phyloP scores from a whole-genome alignment of 2,888 invertebrate species.

The Leucoptera coffeella region DNA sequence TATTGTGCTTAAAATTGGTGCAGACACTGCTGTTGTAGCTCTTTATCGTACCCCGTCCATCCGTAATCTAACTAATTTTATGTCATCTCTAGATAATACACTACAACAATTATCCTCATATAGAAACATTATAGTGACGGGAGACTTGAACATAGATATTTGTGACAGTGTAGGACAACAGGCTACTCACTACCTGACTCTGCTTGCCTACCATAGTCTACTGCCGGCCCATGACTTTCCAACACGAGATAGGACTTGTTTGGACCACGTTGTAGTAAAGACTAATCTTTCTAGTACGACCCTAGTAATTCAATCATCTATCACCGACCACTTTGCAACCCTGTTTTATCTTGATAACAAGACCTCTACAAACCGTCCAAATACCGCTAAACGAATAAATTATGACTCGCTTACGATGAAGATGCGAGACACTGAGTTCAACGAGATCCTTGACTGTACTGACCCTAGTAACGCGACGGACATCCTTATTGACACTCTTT shows the following conservation, averaged over 20 bases:
- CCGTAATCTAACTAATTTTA: neutral
- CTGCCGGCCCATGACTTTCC: neutral
- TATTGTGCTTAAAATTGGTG: conserved; percentile 1
- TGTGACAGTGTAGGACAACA: neutral
- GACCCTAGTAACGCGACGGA: conserved; percentile 1
- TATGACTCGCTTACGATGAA: neutral
- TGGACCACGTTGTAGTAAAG: conserved; percentile 2
- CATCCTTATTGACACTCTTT: neutral
- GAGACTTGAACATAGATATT: conserved; percentile 3
- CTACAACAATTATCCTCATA: neutral
- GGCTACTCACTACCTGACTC: neutral
- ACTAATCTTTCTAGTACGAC: neutral
- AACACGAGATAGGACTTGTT: conserved; percentile 1
- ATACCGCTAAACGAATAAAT: neutral
- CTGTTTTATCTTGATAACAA: neutral
- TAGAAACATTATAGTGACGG: neutral
- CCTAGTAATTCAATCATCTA: neutral
- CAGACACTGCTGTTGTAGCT: conserved; percentile 1
- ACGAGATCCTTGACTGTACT: neutral
- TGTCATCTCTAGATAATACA: conserved; percentile 1
- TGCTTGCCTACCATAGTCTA: conserved; percentile 1
- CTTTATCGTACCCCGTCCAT: conserved; percentile 1
- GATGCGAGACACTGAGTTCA: neutral
- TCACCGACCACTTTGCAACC: conserved; percentile 2
- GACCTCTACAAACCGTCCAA: neutral